These are phyloP conservation scores for Mustela erminea DNA, from an alignment of 2,797 vertebrate genomes.

Conservation along the genomic window DNA sequence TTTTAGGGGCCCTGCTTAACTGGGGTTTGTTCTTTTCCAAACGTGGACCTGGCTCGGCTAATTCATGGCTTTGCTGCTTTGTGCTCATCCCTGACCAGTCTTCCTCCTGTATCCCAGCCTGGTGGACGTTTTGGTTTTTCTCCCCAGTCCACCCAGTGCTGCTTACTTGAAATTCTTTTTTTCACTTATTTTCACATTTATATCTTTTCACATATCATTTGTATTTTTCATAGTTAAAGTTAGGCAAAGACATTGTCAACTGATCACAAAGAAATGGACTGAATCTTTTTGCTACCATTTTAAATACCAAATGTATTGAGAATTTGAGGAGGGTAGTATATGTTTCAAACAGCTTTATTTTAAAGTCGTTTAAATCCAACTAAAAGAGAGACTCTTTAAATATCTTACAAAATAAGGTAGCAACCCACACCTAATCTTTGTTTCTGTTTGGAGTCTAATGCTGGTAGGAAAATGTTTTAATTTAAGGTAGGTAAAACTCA, in stretches of 20 bases:
- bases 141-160: not conserved
- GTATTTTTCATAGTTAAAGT: constrained; percentile 59
- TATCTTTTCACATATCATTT: not conserved
- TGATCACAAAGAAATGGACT: constrained; percentile 11
- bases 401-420: constrained; percentile 30
- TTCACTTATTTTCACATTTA: not conserved
- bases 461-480: constrained; percentile 44
- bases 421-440: not conserved
- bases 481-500: constrained; percentile 57
- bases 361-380: constrained; percentile 52
- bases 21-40: constrained; percentile 39
- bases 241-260: not conserved
- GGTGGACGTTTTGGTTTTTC: not conserved
- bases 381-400: constrained; percentile 29
- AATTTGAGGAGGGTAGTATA: not conserved
- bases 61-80: not conserved
- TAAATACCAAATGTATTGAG: constrained; percentile 35
- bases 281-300: constrained; percentile 9
- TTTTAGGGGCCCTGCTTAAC: not conserved
- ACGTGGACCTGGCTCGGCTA: not conserved
- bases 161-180: not conserved
- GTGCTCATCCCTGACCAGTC: not conserved
- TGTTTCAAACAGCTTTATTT: constrained; percentile 50
- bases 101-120: not conserved
- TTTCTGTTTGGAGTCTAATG: constrained; percentile 23